phyloP scores from a whole-genome alignment of 2,888 invertebrate genomes.

The Melitaea athalia region DNA sequence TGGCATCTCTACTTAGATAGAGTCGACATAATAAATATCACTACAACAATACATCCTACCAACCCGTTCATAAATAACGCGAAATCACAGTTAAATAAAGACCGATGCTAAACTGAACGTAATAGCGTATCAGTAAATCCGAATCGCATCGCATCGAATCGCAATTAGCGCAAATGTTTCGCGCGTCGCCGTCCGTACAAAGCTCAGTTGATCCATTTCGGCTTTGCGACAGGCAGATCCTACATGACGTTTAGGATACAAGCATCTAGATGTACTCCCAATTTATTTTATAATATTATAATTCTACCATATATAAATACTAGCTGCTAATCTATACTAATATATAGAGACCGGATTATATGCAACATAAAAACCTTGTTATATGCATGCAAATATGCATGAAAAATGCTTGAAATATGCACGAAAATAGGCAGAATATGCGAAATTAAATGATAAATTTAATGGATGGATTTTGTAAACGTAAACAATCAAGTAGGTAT shows the following conservation, averaged over 20 bases:
- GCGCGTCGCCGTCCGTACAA: slow-evolving; percentile 61
- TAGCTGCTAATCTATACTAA: too few relatives aligned
- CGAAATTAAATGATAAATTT: too few relatives aligned
- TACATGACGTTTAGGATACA: slow-evolving; percentile 47
- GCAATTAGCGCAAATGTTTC: slow-evolving; percentile 75
- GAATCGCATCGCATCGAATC: slow-evolving; percentile 61
- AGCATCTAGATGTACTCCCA: slow-evolving; percentile 34
- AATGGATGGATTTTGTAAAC: too few relatives aligned
- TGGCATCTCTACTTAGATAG: too few relatives aligned
- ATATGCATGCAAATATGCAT: too few relatives aligned
- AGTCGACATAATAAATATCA: neutral
- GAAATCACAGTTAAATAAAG: slow-evolving; percentile 36
- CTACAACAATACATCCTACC: neutral
- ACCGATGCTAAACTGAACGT: slow-evolving; percentile 38
- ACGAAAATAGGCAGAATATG: too few relatives aligned
- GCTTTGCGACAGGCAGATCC: slow-evolving; percentile 74
- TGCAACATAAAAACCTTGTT: too few relatives aligned
- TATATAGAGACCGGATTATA: too few relatives aligned
- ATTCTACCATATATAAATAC: too few relatives aligned
- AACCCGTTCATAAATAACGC: slow-evolving; percentile 24
- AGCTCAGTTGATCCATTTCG: slow-evolving; percentile 72
- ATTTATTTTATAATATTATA: neutral
- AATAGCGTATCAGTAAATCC: slow-evolving; percentile 47
- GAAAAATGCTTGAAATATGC: too few relatives aligned
- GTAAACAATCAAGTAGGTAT: too few relatives aligned